phyloP scores from a whole-genome alignment of 2,797 vertebrate genomes.

The Pantherophis vulpinus region DNA sequence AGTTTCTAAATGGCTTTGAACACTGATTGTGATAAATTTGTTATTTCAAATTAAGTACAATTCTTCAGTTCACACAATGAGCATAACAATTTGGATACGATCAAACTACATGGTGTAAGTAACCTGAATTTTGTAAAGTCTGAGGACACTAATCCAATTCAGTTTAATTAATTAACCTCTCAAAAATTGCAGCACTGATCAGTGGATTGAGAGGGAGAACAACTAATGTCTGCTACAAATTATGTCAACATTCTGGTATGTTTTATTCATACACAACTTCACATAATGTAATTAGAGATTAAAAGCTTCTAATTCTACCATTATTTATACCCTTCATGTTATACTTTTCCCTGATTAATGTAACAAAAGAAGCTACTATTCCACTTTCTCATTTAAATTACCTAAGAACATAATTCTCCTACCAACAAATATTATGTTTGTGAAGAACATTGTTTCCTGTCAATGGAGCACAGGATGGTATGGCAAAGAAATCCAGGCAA shows the following conservation, averaged over 20 bases:
- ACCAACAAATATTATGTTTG: slow-evolving; percentile 13
- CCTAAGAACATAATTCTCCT: slow-evolving; percentile 29
- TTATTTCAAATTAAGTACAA: slow-evolving; percentile 42
- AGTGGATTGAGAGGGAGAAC: slow-evolving; percentile 46
- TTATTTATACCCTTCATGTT: slow-evolving; percentile 50
- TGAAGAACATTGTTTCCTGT: slow-evolving; percentile 1
- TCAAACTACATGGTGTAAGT: slow-evolving; percentile 37
- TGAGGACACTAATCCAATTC: slow-evolving; percentile 46
- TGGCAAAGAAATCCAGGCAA: slow-evolving; percentile 40
- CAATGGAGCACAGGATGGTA: background rate
- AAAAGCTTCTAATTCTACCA: slow-evolving; percentile 45
- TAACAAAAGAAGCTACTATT: slow-evolving; percentile 39
- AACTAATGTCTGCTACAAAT: slow-evolving; percentile 62
- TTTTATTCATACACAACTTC: slow-evolving; percentile 66
- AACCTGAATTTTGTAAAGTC: slow-evolving; percentile 47
- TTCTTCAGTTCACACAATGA: slow-evolving; percentile 29
- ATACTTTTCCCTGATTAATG: slow-evolving; percentile 48
- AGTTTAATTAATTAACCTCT: slow-evolving; percentile 62
- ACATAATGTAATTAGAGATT: slow-evolving; percentile 59
- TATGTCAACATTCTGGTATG: slow-evolving; percentile 61
- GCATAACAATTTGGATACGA: slow-evolving; percentile 27
- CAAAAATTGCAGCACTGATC: slow-evolving; percentile 49
- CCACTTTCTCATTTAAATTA: slow-evolving; percentile 46
- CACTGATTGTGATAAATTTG: slow-evolving; percentile 41
- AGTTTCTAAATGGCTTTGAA: slow-evolving; percentile 34